A percentile compares a stretch with the other conserved stretches of the same genome.
Evolutionary conservation across 2,113 vertebrate species (phyloP).

Genomic region (Microtus oregoni): DNA sequence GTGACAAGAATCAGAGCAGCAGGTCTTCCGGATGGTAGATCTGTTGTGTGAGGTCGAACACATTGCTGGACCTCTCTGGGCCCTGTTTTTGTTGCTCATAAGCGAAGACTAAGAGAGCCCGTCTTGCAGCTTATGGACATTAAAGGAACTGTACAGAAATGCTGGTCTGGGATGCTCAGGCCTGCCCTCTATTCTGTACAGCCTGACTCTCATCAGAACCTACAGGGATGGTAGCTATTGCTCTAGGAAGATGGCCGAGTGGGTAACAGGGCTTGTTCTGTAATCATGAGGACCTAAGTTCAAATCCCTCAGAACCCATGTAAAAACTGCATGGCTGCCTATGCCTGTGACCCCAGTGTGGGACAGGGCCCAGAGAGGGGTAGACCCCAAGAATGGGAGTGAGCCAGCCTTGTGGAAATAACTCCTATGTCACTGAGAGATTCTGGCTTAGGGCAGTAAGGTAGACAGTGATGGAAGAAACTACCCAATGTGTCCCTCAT

Average conservation of each 20-base stretch:
- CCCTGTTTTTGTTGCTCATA: background rate
- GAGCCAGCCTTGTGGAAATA: background rate
- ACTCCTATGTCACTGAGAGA: background rate
- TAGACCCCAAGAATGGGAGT: background rate
- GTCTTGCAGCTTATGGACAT: background rate
- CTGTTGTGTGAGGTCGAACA: conserved; percentile 6
- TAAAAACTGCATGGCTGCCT: background rate
- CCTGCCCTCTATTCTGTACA: fast-evolving
- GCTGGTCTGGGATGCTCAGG: background rate
- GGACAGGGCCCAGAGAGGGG: background rate
- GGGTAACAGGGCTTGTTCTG: background rate
- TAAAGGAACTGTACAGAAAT: background rate
- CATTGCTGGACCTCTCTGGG: background rate
- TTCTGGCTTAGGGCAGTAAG: background rate
- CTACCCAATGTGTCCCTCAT: background rate
- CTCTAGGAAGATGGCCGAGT: background rate
- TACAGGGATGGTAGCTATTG: background rate
- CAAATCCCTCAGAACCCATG: no score
- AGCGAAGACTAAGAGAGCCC: background rate
- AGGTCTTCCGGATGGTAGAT: background rate
- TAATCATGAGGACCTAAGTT: background rate
- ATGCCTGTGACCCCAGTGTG: background rate
- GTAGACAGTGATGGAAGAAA: background rate
- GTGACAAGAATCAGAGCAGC: background rate
- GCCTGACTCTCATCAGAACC: background rate